Evolutionary conservation across 1,140 invertebrate genomes (phyloP).

Genomic region (Brachionus manjavacas): DNA sequence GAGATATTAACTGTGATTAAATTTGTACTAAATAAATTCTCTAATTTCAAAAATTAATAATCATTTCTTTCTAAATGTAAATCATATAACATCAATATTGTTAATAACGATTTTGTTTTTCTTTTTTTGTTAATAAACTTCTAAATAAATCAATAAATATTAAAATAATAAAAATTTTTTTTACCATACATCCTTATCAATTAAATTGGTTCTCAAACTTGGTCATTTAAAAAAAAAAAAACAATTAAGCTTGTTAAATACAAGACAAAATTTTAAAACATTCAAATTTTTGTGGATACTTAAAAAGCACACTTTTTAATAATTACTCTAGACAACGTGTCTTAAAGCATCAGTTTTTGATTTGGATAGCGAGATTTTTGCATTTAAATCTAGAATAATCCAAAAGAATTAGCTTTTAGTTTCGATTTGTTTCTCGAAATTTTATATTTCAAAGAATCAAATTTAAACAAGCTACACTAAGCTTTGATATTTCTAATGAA

Average conservation of each 20-base stretch:
- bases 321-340: no score
- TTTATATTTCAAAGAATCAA: not conserved
- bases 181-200: not conserved
- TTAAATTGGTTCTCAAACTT: no score
- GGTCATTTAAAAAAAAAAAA: no score
- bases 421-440: not conserved
- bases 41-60: not conserved
- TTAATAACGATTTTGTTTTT: not conserved
- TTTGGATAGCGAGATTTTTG: not conserved
- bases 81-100: not conserved
- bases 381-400: no score
- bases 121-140: not conserved
- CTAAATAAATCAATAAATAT: constrained; percentile 15
- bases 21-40: constrained; percentile 21
- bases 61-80: not conserved
- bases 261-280: no score
- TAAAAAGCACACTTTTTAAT: no score
- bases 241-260: no score
- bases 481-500: not conserved
- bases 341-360: not conserved
- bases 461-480: not conserved
- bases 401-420: not conserved
- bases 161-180: not conserved
- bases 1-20: not conserved
- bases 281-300: no score